phyloP scores from a whole-genome alignment of 2,888 invertebrate species.

The Phengaris arion region DNA sequence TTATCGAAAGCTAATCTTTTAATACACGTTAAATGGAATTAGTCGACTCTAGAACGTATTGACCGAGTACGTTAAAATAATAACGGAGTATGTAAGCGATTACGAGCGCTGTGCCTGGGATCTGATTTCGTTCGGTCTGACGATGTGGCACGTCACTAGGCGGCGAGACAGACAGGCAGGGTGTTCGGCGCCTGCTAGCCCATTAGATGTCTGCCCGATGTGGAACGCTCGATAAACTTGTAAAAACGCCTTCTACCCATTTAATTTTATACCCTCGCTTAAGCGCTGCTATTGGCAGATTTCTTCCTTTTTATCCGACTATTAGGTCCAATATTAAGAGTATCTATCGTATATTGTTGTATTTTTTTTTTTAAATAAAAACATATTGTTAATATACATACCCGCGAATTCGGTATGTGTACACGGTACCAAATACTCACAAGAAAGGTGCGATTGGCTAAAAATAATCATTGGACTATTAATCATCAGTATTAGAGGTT shows the following conservation, averaged over 20 bases:
- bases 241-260: conserved; percentile 78
- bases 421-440: too few relatives aligned
- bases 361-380: conserved; percentile 53
- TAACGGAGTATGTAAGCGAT: conserved; percentile 46
- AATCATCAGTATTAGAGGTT: too few relatives aligned
- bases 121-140: conserved; percentile 50
- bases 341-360: conserved; percentile 69
- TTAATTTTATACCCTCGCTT: conserved; percentile 77
- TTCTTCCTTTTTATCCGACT: conserved; percentile 56
- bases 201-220: conserved; percentile 75
- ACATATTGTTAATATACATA: conserved; percentile 42
- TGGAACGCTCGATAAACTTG: conserved; percentile 79
- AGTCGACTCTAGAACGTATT: conserved; percentile 44
- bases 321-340: conserved; percentile 64
- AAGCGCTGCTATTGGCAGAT: conserved; percentile 77
- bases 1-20: conserved; percentile 52
- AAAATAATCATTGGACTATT: too few relatives aligned
- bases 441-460: too few relatives aligned
- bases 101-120: conserved; percentile 54
- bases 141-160: conserved; percentile 52
- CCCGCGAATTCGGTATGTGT: background rate
- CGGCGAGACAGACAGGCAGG: conserved; percentile 72
- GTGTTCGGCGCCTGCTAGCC: conserved; percentile 72
- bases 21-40: conserved; percentile 44
- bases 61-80: conserved; percentile 46